Evolutionary conservation across 2,888 invertebrate genomes (phyloP).

Genomic region (Branchellion lobata): DNA sequence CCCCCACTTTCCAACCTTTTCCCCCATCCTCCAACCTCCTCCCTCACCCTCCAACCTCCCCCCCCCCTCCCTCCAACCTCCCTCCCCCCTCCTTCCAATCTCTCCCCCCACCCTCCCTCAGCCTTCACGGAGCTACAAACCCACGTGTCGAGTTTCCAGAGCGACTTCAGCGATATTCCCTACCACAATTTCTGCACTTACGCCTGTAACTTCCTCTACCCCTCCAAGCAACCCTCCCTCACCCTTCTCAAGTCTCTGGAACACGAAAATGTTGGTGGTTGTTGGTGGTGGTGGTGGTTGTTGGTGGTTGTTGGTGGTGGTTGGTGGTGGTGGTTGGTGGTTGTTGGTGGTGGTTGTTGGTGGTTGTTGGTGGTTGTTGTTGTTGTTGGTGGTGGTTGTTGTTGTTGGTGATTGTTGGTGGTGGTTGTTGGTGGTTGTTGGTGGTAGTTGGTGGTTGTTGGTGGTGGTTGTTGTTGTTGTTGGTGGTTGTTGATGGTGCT

Average conservation of each 20-base stretch:
- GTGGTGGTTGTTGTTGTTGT: not conserved
- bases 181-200: slow-evolving; percentile 92
- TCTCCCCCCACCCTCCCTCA: slow-evolving; percentile 50
- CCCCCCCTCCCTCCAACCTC: not conserved
- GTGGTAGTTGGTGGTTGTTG: not conserved
- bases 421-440: not conserved
- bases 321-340: not conserved
- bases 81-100: slow-evolving; percentile 19
- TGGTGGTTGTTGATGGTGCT: too few species aligned
- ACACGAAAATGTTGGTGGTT: not conserved
- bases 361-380: not conserved
- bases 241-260: not conserved
- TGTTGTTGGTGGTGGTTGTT: not conserved
- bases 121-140: slow-evolving; percentile 98
- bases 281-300: not conserved
- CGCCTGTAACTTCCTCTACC: slow-evolving; percentile 96
- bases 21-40: not conserved
- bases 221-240: slow-evolving; percentile 75
- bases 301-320: not conserved
- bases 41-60: not conserved
- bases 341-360: not conserved
- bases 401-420: not conserved
- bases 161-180: slow-evolving; percentile 91
- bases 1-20: not conserved
- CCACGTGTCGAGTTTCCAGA: slow-evolving; percentile 95